Evolutionary conservation across 2,797 vertebrate genomes (phyloP).

Genomic region (Fistularia commersonii): DNA sequence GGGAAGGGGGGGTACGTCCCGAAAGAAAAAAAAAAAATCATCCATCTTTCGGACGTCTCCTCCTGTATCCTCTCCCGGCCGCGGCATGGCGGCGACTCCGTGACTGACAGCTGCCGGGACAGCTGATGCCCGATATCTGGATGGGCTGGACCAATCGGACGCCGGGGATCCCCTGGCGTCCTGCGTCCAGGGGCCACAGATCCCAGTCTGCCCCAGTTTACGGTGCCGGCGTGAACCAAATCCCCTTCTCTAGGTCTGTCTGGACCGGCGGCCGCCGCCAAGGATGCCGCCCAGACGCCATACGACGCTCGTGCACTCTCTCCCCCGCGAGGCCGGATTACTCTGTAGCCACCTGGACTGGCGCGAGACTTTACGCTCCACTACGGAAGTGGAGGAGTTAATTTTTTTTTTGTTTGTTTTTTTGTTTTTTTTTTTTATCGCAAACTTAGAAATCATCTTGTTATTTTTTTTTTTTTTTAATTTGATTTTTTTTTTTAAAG

Average conservation of each 20-base stretch:
- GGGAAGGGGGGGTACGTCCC: no score
- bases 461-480: no score
- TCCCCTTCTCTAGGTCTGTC: conserved; percentile 57
- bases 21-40: conserved; percentile 3
- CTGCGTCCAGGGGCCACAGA: conserved; percentile 51
- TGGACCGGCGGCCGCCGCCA: conserved; percentile 38
- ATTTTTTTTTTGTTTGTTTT: no score
- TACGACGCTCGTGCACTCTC: conserved; percentile 27
- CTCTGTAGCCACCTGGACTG: conserved; percentile 41
- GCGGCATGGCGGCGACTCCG: conserved; percentile 13
- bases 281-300: conserved; percentile 44
- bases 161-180: conserved; percentile 19
- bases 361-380: no score
- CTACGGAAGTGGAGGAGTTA: no score
- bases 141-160: conserved; percentile 54
- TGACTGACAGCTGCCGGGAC: conserved; percentile 55
- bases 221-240: conserved; percentile 41
- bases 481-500: no score
- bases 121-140: conserved; percentile 33
- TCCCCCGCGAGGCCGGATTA: conserved; percentile 49
- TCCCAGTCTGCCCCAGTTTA: conserved; percentile 62
- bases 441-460: no score
- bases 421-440: no score
- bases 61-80: no score
- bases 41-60: no score